phyloP scores from a whole-genome alignment of 2,113 vertebrate species.

The Sciurus niger region DNA sequence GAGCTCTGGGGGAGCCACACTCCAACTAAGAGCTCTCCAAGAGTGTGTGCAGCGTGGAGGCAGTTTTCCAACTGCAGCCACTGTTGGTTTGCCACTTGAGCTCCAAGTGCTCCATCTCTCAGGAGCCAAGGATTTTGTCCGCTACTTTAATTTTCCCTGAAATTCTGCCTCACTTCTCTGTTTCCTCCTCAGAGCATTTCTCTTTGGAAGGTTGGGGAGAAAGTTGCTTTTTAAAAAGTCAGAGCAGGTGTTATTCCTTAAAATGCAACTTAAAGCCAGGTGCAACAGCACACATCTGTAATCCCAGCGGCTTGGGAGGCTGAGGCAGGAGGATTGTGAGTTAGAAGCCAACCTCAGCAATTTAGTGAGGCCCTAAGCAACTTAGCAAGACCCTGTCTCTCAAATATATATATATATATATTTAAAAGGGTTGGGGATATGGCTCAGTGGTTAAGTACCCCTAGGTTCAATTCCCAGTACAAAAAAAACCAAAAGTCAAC shows the following conservation, averaged over 20 bases:
- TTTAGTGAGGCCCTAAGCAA: too few species aligned
- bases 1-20: background rate
- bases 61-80: background rate
- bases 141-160: background rate
- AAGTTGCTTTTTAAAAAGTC: constrained; percentile 46
- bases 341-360: too few species aligned
- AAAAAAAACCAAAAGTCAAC: background rate
- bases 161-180: background rate
- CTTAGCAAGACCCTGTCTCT: too few species aligned
- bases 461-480: too few species aligned
- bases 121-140: background rate
- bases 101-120: background rate
- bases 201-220: background rate
- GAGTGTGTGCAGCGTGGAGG: background rate
- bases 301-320: too few species aligned
- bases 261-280: background rate
- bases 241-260: background rate
- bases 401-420: too few species aligned
- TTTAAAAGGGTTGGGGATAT: too few species aligned
- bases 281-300: too few species aligned
- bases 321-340: too few species aligned
- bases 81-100: background rate
- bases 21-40: background rate
- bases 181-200: constrained; percentile 7
- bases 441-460: too few species aligned